Evolutionary conservation across 1,140 invertebrate genomes (phyloP).

Genomic region (Papilio polyxenes): DNA sequence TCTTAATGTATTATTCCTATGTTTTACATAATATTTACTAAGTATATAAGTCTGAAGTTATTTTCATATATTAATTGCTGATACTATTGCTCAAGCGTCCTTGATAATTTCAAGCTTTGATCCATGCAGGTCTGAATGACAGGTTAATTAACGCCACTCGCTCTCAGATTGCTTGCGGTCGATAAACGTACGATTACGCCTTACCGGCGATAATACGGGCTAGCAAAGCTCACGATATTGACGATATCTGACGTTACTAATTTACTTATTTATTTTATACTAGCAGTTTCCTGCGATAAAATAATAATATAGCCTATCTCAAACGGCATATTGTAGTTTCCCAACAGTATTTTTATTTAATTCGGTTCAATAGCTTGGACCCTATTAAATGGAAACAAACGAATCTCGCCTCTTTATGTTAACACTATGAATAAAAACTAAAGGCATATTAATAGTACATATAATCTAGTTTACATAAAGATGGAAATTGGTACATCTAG

Average conservation of each 20-base stretch:
- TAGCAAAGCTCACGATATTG: not conserved
- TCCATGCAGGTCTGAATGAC: constrained; percentile 17
- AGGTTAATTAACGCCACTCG: not conserved
- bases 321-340: too few relatives aligned
- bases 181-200: not conserved
- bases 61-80: not conserved
- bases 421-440: too few relatives aligned
- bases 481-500: too few relatives aligned
- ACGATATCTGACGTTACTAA: not conserved
- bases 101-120: constrained; percentile 2
- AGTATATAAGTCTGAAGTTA: not conserved
- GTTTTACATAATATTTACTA: not conserved
- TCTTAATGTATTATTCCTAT: not conserved
- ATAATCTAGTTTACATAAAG: too few relatives aligned
- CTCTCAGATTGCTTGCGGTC: constrained; percentile 17
- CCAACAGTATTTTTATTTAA: too few relatives aligned
- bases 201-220: not conserved
- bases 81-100: not conserved
- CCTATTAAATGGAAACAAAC: too few relatives aligned
- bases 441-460: too few relatives aligned
- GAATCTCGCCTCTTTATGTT: too few relatives aligned
- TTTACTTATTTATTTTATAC: not conserved
- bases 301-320: too few relatives aligned
- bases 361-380: too few relatives aligned
- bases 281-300: too few relatives aligned